Evolutionary conservation across 2,113 vertebrate species (phyloP), one percentile per base, ranked within the genome.

Genomic region (Sarotherodon lohbergeri): DNA sequence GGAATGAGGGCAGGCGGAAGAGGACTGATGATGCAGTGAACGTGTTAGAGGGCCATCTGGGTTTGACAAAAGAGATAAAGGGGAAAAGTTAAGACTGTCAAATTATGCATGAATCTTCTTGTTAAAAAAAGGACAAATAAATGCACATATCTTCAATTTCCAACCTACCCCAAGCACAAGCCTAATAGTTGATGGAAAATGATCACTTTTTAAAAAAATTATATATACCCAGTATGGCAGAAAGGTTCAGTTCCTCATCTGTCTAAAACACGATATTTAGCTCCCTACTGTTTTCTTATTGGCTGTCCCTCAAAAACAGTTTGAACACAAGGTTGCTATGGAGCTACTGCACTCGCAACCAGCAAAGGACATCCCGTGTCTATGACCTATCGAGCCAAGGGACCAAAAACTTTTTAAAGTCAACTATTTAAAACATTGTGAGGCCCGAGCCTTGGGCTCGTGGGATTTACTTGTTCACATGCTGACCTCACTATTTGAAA

Each of bases 11-110:
- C 99, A 99, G 82, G 98, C 93, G 14, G 98, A 96, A 56, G 98
- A 96, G 66, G 98, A 93, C 94, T 99, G 98, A 94, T 99, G 98
- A 92, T 99, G 98, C 94, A 99, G 97, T 36, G 98, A 97, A 90
- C 98, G 97, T 66, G 98, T 97, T 94, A 99, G 95, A 90, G 98
- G 96, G 88, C 97, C 97, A 95, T 98, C 98, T 99, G 96, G 22
- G 95, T 84, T 68, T 39, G 29, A 80, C n/a, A 41, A 66, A 59
- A 83, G 36, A 84, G 17, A 79, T 19, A 43, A 81, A 16, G 22
- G 22, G 9, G 50, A 19, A 17, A 68, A 68, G 63, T 68, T 68
- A 68, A 68, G 36, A 39, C 34, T 68, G 61, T 39, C 34, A 68
- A 68, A 13, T 39, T 52, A 22, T 9, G 4, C 6, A 19, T 56